Evolutionary conservation across 2,113 vertebrate species (phyloP), one percentile per base, ranked within the genome.

Genomic region (Percina caprodes): DNA sequence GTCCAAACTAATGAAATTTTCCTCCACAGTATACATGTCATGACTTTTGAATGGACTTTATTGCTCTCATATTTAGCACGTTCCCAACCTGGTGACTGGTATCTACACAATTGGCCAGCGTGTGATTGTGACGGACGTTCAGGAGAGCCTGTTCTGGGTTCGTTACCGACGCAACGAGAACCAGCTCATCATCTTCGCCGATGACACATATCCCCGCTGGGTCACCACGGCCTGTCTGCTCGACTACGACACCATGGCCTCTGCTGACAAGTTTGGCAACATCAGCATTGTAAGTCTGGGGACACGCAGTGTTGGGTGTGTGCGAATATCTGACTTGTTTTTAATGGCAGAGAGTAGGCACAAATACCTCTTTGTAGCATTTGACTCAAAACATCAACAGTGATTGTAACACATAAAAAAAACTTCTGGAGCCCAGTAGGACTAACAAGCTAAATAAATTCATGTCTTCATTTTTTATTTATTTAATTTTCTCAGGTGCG

Each of bases 61-160:
- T 30, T 58, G 2, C 58, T 16, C 23, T 48, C 49, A n/a, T 11
- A 45, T 81, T 62, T 79, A 99, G 98, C 98, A 99, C 51, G 95
- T 99, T 56, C 97, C 98, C 85, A 99, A 97, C 92, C 96, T 99
- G 85, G 98, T 99, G 84, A 96, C 97, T 0, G 95, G 98, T 9
- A 99, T 99, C 85, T 88, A 98, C 74, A 99, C 98, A 77, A 97
- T 99, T 10, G 98, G 98, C 14, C 98, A 99, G 92, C 95, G 98
- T 2, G 98, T 99, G 35, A 96, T 99, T 0, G 96, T 99, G 58
- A 96, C 98, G 0, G 98, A 99, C 0, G 97, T 99, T 11, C 98
- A 99, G 90, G 98, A 99, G 93, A 99, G 98, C 88, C 96, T 99
- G 80, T 98, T 99, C 91, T 99, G 98, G 98, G 97, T 99, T 14